These are phyloP conservation scores for Heterocephalus glaber DNA, from an alignment of 2,113 vertebrate genomes.

Conservation along the genomic window DNA sequence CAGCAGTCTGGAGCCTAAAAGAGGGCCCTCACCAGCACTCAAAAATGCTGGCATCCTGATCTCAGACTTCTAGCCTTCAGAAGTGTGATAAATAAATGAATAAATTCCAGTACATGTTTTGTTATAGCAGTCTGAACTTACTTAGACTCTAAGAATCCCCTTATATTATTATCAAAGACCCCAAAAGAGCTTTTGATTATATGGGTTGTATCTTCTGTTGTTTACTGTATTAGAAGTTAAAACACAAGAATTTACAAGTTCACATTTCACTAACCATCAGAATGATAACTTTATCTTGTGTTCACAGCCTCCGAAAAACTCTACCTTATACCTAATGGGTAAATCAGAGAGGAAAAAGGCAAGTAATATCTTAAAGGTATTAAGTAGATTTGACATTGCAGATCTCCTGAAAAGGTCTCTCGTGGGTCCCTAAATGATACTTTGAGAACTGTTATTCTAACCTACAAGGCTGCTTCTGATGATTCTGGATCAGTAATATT, in stretches of 20 bases:
- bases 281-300: neutral
- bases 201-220: neutral
- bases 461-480: neutral
- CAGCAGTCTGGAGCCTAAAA: neutral
- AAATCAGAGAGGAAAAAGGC: neutral
- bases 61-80: neutral
- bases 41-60: neutral
- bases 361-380: neutral
- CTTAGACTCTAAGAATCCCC: neutral
- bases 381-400: neutral
- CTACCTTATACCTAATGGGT: neutral
- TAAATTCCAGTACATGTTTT: neutral
- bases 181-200: neutral
- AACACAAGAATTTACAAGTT: neutral
- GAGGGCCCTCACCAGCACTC: neutral
- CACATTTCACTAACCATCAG: slow-evolving; percentile 1
- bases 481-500: neutral
- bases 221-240: slow-evolving; percentile 14
- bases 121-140: neutral
- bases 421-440: too few species aligned
- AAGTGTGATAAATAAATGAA: neutral
- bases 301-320: neutral
- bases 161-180: neutral
- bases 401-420: neutral
- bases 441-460: neutral